These are phyloP conservation scores for Bubo bubo DNA, from an alignment of 2,113 vertebrate species.

Conservation along the genomic window DNA sequence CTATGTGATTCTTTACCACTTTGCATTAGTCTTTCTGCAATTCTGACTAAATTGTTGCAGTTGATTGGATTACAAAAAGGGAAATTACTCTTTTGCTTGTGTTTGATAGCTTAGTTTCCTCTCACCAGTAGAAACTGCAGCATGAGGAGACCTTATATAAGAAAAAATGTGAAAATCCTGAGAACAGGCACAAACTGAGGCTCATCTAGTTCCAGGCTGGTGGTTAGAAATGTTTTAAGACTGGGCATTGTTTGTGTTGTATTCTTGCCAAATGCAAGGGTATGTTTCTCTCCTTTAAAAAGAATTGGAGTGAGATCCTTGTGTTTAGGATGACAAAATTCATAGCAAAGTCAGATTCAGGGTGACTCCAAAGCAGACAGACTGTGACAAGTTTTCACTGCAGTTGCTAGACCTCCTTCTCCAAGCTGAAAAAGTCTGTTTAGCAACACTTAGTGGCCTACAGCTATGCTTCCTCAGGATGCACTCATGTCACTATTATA, in stretches of 20 bases:
- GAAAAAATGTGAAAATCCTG: neutral
- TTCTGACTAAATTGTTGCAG: neutral
- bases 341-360: neutral
- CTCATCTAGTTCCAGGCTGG: neutral
- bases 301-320: neutral
- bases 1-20: neutral
- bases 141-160: neutral
- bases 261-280: neutral
- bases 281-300: neutral
- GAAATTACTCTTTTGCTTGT: neutral
- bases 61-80: neutral
- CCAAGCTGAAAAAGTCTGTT: neutral
- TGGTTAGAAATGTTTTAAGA: neutral
- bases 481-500: neutral
- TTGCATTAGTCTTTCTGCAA: neutral
- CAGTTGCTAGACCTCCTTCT: neutral
- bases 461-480: neutral
- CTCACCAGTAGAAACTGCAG: neutral
- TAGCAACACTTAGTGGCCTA: neutral
- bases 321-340: neutral
- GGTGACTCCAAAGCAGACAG: neutral
- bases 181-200: neutral
- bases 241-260: neutral
- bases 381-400: neutral
- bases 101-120: neutral